Conservation (phyloP, 2,113 vertebrate genomes). For the Neolamprologus brichardi region DNA sequence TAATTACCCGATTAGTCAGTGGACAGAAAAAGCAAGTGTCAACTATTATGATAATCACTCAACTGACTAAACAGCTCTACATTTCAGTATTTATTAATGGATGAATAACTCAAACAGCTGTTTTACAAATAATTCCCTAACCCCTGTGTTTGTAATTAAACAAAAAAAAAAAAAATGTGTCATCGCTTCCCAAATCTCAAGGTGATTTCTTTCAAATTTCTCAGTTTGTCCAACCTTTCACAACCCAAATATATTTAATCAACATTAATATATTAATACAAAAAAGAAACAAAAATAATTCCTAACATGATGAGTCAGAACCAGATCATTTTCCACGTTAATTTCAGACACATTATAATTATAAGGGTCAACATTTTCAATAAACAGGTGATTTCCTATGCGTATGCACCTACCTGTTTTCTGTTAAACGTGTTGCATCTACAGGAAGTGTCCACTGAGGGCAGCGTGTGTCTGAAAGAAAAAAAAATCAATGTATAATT, state of each 20-base stretch:
- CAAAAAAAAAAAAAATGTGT: neutral
- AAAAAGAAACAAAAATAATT: neutral
- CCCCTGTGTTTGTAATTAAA: neutral
- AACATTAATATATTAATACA: neutral
- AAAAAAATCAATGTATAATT: neutral
- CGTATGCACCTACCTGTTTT: neutral
- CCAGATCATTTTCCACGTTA: neutral
- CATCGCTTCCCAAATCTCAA: neutral
- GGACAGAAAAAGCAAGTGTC: neutral
- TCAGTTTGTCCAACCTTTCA: neutral
- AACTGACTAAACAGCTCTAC: neutral
- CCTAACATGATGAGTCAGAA: neutral
- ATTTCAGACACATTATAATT: neutral
- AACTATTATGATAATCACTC: neutral
- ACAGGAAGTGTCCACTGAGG: neutral
- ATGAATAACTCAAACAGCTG: neutral
- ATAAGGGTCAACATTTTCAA: neutral
- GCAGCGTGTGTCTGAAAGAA: neutral
- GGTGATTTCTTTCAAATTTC: neutral
- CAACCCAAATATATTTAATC: neutral
- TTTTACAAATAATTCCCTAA: neutral
- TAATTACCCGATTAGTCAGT: neutral
- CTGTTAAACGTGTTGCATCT: neutral
- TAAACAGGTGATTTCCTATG: neutral
- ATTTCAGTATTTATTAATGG: neutral